Evolutionary conservation across 2,888 invertebrate species (phyloP), one percentile per base, ranked within the genome.

Genomic region (Pasiphila rectangulata): DNA sequence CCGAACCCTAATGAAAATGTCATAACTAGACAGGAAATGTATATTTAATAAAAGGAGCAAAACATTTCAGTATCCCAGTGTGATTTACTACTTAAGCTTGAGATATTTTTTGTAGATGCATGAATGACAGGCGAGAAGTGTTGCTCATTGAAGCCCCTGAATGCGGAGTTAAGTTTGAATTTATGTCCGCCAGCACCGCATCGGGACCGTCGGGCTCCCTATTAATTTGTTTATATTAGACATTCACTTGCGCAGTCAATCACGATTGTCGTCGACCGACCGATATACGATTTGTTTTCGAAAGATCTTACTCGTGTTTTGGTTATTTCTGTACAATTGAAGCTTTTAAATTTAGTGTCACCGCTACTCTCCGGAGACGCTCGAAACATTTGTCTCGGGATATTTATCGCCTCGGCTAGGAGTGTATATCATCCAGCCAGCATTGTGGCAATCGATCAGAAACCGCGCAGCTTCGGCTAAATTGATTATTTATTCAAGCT

Each of bases 141-240:
- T 67, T 47, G 64, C 61, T 67, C 72, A 71, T 64, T 61, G 67
- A 67, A 66, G 61, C 66, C 67, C 72, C 59, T 57, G n/a, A 49
- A 51, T 52, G 46, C 27, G 50, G 57, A 61, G 65, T 62, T 61
- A 60, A 65, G 59, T 67, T 61, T 77, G 75, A 80, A 73, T 76
- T 17, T 63, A 57, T 69, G 63, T 59, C 45, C 46, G 37, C 53
- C 62, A 54, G 69, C 67, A 62, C 74, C 59, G 64, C 65, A 60
- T 62, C 66, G 69, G 67, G 66, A 61, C 66, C 27, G 48, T 39
- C 70, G 66, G 69, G 72, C 76, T 73, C 78, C 81, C 84, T 83
- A 85, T 86, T 87, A 88, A 87, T 88, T 86, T 87, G 87, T 87
- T 88, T 87, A 86, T 86, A 87, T 87, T 87, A 87, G 83, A 68